phyloP scores from a whole-genome alignment of 1,140 invertebrate genomes.

The Anastrepha obliqua region DNA sequence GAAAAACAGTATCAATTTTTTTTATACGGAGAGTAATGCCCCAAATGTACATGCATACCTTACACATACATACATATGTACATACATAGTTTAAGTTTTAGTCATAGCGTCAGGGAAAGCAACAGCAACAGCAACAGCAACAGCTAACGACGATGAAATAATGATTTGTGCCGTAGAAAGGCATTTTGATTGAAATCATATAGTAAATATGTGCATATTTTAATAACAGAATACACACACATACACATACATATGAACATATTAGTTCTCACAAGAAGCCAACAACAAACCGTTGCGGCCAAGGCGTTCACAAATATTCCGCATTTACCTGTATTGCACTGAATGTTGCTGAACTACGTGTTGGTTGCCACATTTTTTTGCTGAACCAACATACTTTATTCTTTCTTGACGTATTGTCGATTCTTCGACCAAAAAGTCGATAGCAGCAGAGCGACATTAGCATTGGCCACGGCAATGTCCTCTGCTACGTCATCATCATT shows the following conservation, averaged over 20 bases:
- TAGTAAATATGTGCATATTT: not conserved
- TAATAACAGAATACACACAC: not conserved
- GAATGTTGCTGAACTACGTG: not conserved
- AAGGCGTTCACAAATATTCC: not conserved
- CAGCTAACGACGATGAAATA: not conserved
- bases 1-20: too few species aligned
- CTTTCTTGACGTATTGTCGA: not conserved
- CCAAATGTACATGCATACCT: not conserved
- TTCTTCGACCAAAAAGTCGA: constrained; percentile 18
- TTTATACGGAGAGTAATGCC: too few species aligned
- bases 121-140: not conserved
- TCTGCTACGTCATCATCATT: not conserved
- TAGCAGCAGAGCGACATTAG: not conserved
- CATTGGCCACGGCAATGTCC: not conserved
- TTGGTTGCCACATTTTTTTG: not conserved
- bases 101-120: not conserved
- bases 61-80: not conserved
- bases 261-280: not conserved
- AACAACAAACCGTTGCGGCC: not conserved
- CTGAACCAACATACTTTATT: not conserved
- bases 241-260: not conserved
- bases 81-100: not conserved
- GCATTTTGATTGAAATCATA: not conserved
- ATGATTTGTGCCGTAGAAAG: not conserved
- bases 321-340: constrained; percentile 6